phyloP scores from a whole-genome alignment of 1,140 invertebrate species.

The Drosophila bocki region DNA sequence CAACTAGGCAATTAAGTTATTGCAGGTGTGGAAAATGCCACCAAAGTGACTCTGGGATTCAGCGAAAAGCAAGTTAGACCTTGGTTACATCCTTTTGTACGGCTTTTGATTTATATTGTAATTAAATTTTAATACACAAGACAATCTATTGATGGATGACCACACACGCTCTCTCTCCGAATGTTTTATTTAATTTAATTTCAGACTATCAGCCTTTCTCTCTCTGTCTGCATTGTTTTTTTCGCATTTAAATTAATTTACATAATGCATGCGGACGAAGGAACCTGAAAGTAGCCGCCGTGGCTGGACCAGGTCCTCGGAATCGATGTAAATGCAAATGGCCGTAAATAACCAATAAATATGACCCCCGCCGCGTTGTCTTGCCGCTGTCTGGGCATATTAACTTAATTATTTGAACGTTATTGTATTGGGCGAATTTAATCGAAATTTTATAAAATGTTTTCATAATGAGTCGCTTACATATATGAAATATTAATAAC shows the following conservation, averaged over 20 bases:
- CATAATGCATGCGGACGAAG: conserved; percentile 47
- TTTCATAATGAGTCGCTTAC: conserved; percentile 45
- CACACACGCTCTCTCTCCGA: not conserved
- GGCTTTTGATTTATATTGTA: conserved; percentile 58
- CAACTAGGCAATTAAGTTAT: conserved; percentile 55
- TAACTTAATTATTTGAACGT: conserved; percentile 62
- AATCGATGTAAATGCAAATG: conserved; percentile 55
- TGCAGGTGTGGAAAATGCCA: conserved; percentile 31
- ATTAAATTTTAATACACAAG: conserved; percentile 61
- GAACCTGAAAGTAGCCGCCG: conserved; percentile 5
- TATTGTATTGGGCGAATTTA: conserved; percentile 57
- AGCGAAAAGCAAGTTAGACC: not conserved
- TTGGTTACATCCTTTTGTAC: not conserved
- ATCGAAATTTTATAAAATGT: conserved; percentile 57
- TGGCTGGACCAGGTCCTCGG: conserved; percentile 5
- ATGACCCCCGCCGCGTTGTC: not conserved
- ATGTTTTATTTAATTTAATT: conserved; percentile 60
- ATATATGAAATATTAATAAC: conserved; percentile 52
- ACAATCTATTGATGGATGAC: conserved; percentile 3
- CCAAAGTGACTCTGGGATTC: not conserved
- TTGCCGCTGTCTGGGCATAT: conserved; percentile 38
- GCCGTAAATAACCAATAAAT: conserved; percentile 46
- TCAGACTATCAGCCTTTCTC: conserved; percentile 39
- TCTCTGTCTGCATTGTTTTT: conserved; percentile 4
- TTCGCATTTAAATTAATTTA: conserved; percentile 54